Base-by-base conservation (phyloP, 2,888 invertebrate genomes). In the Apamea anceps region DNA sequence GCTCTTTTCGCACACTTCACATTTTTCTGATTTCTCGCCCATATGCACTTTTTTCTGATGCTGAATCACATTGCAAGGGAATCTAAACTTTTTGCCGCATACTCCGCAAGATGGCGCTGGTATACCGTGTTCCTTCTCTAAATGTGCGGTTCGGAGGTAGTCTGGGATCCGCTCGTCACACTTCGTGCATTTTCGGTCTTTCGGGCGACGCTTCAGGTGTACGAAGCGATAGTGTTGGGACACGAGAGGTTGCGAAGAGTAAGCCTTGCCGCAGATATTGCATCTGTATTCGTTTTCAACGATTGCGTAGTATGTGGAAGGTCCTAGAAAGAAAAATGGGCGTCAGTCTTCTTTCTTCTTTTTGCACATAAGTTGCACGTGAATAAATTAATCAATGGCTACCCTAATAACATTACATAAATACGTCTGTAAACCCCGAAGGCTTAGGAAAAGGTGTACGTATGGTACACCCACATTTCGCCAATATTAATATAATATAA, bases 1-100 rank as follows among this genome's bases (percentile, higher is more conserved):
- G 0, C 91, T 93, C 86, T 96, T 97, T n/a, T 95, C 93, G 85
- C 97, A 97, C 0, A 96, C 87, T 13, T 94, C 90, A 81, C 97
- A 97, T 37, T 91, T 92, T 25, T 94, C 93, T 48, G 93, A 96
- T 80, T 88, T 94, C 65, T 94, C 94, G 0, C 92, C 92, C 94
- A 95, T 93, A 42, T 95, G 95, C 0, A 92, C 92, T 54, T 92
- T 92, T 79, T 92, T 93, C 51, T 95, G 95, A 66, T 95, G 95
- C 21, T 90, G 87, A 5, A 93, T 71, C 2, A 95, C 91, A 28
- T 93, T 88, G 68, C 91, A 92, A 0, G 93, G 94, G 60, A 86
- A 94, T 0, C 94, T 80, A 80, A 95, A 95, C 75, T 92, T 94
- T 79, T 93, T 95, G 7, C 91, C 92, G 72, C 95, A 95, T 1